Percentiles rank a stretch among this genome's conserved stretches.
Conservation (phyloP, 2,888 invertebrate species). For the Drosophila phalerata region DNA sequence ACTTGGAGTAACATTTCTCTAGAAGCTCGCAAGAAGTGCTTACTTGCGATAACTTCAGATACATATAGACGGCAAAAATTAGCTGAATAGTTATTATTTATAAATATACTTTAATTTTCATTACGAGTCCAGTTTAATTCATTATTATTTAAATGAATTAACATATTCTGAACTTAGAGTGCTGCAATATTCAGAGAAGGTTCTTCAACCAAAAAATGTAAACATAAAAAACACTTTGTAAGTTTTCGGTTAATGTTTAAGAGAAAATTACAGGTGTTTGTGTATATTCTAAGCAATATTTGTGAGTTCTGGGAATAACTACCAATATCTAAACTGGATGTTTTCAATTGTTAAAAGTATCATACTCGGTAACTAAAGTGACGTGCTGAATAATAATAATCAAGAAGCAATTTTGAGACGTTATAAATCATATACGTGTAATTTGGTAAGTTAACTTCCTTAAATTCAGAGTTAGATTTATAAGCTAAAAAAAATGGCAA, state of each 20-base stretch:
- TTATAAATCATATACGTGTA: not conserved
- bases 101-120: too few species aligned
- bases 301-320: too few species aligned
- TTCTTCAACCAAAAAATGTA: not conserved
- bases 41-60: too few species aligned
- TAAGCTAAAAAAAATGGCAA: constrained; percentile 8
- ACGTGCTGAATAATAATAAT: not conserved
- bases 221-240: not conserved
- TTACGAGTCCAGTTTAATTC: too few species aligned
- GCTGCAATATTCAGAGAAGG: too few species aligned
- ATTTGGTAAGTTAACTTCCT: not conserved
- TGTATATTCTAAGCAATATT: not conserved
- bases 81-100: too few species aligned
- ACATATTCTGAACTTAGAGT: too few species aligned
- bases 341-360: not conserved
- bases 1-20: too few species aligned
- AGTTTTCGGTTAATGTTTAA: too few species aligned
- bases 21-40: too few species aligned
- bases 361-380: not conserved
- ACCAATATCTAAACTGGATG: not conserved
- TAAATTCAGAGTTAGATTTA: not conserved
- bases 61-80: too few species aligned
- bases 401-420: not conserved
- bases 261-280: not conserved
- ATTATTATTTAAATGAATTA: too few species aligned